phyloP scores from a whole-genome alignment of 2,888 invertebrate genomes.

The Vannuccia rotundouncinata region DNA sequence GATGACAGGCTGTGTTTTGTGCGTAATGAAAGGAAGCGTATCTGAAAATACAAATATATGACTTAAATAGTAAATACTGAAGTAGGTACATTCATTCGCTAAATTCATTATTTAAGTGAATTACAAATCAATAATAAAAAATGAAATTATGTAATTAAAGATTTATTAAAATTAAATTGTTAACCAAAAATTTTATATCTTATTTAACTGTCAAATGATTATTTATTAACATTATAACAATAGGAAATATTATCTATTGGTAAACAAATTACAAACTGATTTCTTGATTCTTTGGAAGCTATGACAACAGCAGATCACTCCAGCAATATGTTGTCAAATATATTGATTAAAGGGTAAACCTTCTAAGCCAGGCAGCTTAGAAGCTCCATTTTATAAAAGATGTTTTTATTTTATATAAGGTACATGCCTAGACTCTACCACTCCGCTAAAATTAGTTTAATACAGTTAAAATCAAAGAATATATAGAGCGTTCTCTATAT shows the following conservation, averaged over 20 bases:
- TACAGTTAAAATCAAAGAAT: too few species aligned
- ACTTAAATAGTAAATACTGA: background rate
- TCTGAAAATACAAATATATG: background rate
- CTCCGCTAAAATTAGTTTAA: too few species aligned
- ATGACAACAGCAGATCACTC: background rate
- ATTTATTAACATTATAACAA: too few species aligned
- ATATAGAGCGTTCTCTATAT: too few species aligned
- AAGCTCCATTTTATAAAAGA: too few species aligned
- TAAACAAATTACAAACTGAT: background rate
- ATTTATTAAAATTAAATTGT: background rate
- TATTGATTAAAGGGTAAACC: background rate
- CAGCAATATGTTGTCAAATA: background rate
- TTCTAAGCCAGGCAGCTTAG: background rate
- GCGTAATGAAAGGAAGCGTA: background rate
- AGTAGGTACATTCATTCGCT: background rate
- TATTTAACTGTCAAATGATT: too few species aligned
- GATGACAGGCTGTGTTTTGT: background rate
- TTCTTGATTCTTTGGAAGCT: background rate
- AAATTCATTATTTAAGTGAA: background rate
- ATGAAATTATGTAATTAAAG: background rate
- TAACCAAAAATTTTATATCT: background rate
- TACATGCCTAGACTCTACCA: too few species aligned
- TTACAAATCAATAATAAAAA: background rate
- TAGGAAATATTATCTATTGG: too few species aligned
- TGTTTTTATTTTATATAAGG: too few species aligned